phyloP scores from a whole-genome alignment of 2,113 vertebrate genomes.

The Catagonus wagneri region DNA sequence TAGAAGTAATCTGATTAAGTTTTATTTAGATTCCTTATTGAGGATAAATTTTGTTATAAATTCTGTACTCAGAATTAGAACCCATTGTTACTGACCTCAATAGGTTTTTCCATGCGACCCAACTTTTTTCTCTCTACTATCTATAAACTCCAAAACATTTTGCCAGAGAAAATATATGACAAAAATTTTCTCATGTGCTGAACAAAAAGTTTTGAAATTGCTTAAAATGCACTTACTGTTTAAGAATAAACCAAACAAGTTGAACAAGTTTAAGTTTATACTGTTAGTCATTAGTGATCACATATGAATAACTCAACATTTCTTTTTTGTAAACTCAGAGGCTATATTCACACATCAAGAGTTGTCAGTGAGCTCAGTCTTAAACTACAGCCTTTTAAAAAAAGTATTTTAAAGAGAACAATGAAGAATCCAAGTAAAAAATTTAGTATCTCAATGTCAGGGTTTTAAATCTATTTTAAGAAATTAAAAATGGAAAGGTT shows the following conservation, averaged over 20 bases:
- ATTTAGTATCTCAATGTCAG: constrained; percentile 51
- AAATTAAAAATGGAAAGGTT: constrained; percentile 71
- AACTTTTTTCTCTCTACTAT: constrained; percentile 27
- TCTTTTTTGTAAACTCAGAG: constrained; percentile 50
- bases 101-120: constrained; percentile 31
- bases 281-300: constrained; percentile 34
- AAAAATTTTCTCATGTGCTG: constrained; percentile 27
- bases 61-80: constrained; percentile 11
- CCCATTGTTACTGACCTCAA: constrained; percentile 30
- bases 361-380: background rate
- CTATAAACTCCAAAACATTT: constrained; percentile 53
- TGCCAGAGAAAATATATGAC: background rate
- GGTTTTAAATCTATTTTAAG: constrained; percentile 53
- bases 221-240: constrained; percentile 75
- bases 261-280: constrained; percentile 41
- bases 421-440: constrained; percentile 24
- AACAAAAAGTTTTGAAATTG: constrained; percentile 75
- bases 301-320: constrained; percentile 5
- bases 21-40: constrained; percentile 56
- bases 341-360: constrained; percentile 42
- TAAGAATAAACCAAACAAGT: constrained; percentile 56
- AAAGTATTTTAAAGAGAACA: constrained; percentile 59
- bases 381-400: background rate
- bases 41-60: constrained; percentile 61
- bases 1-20: constrained; percentile 61